Conservation (phyloP, 2,888 invertebrate species). For the Morpho achilles region DNA sequence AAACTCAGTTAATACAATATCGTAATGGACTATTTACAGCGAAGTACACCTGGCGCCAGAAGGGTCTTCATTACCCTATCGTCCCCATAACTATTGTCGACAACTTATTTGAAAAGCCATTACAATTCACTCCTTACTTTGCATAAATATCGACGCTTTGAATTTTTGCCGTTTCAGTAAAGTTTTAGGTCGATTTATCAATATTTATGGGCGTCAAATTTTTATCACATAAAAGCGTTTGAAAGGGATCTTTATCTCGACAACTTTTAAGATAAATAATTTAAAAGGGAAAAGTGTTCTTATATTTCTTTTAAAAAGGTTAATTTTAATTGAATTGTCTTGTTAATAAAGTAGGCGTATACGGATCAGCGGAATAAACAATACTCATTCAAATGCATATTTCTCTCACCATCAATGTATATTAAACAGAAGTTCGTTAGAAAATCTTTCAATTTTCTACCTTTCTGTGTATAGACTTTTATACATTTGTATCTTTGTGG, state of each 20-base stretch:
- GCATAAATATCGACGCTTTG: slow-evolving; percentile 10
- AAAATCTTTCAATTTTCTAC: too few relatives aligned
- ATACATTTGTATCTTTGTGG: too few relatives aligned
- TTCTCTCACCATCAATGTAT: too few relatives aligned
- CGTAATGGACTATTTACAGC: slow-evolving; percentile 24
- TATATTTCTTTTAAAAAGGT: neutral
- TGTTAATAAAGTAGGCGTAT: neutral
- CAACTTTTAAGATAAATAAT: neutral
- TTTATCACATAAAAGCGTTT: slow-evolving; percentile 2
- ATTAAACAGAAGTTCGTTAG: too few relatives aligned
- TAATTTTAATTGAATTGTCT: slow-evolving; percentile 2
- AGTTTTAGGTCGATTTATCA: slow-evolving; percentile 10
- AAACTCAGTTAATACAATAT: slow-evolving; percentile 12
- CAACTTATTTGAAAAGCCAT: slow-evolving; percentile 12
- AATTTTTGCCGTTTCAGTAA: slow-evolving; percentile 8
- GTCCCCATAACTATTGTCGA: slow-evolving; percentile 4
- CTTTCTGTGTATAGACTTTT: too few relatives aligned
- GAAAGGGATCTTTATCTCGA: neutral
- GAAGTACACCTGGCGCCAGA: slow-evolving; percentile 25
- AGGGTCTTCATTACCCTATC: slow-evolving; percentile 14
- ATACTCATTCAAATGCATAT: too few relatives aligned
- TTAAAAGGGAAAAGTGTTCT: neutral
- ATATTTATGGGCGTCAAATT: slow-evolving; percentile 4
- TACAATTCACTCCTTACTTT: slow-evolving; percentile 10
- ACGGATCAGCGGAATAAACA: too few relatives aligned